Percentiles rank a stretch among this genome's conserved stretches.
These are phyloP conservation scores for Diplolepis rosae DNA, from an alignment of 2,888 invertebrate species.

Conservation along the genomic window DNA sequence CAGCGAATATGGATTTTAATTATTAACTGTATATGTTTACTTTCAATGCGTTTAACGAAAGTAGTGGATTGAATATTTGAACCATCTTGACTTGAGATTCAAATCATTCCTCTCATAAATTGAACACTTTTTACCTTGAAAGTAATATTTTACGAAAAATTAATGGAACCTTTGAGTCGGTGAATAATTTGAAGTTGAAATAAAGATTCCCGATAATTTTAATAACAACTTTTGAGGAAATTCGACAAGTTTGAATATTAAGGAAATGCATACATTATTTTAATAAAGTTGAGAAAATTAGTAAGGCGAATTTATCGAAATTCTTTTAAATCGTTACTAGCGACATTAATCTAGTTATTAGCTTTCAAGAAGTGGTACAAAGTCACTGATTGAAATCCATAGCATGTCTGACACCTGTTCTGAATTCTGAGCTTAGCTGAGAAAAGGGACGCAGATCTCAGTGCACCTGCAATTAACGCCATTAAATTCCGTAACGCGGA, in stretches of 20 bases:
- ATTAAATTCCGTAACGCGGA: neutral
- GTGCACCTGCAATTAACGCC: conserved; percentile 19
- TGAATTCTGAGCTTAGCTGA: neutral
- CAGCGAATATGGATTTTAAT: no score
- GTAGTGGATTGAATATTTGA: neutral
- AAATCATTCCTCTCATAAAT: neutral
- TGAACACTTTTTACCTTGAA: no score
- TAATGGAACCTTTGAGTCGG: neutral
- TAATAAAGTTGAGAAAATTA: neutral
- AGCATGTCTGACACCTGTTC: neutral
- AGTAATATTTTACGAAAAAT: no score
- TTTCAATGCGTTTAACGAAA: neutral
- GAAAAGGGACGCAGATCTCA: neutral
- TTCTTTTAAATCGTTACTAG: neutral
- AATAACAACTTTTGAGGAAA: neutral
- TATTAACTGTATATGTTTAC: no score
- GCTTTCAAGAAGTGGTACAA: neutral
- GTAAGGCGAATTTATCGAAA: neutral
- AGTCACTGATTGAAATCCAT: conserved; percentile 18
- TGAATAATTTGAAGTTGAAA: neutral
- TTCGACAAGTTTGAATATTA: neutral
- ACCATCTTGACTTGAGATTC: neutral
- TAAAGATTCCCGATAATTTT: neutral
- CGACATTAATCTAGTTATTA: neutral
- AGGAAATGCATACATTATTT: neutral